Percentiles rank a stretch among this genome's conserved stretches.
Evolutionary conservation across 2,113 vertebrate species (phyloP).

Genomic region (Trematocara zebra): DNA sequence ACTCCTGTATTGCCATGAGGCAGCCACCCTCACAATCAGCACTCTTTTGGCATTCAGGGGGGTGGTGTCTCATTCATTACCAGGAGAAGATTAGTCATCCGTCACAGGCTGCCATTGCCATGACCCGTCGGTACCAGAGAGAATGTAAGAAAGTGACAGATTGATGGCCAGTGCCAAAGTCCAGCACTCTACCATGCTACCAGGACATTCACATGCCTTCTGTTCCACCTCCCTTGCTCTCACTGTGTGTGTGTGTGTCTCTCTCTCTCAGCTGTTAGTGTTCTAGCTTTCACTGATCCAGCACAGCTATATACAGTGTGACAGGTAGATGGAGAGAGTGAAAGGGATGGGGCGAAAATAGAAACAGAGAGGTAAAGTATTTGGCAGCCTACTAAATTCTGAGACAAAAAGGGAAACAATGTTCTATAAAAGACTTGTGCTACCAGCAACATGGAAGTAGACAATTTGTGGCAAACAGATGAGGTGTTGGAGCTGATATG

Average conservation of each 20-base stretch:
- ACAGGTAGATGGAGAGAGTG: conserved; percentile 24
- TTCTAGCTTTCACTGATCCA: background rate
- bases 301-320: background rate
- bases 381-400: background rate
- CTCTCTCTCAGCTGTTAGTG: conserved; percentile 15
- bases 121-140: conserved; percentile 42
- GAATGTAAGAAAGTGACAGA: conserved; percentile 55
- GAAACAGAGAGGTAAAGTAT: conserved; percentile 1
- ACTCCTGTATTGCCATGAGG: conserved; percentile 16
- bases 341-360: background rate
- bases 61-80: conserved; percentile 60
- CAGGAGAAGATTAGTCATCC: conserved; percentile 60
- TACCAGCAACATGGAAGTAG: background rate
- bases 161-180: conserved; percentile 51
- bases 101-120: conserved; percentile 46
- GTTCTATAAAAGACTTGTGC: background rate
- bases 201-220: conserved; percentile 9
- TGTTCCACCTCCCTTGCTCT: background rate
- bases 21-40: conserved; percentile 22
- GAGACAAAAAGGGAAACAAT: background rate
- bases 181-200: conserved; percentile 28
- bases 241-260: background rate
- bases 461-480: background rate
- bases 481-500: background rate
- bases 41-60: conserved; percentile 52